These are phyloP conservation scores for Cyanoramphus novaezelandiae DNA, from an alignment of 2,113 vertebrate genomes.

Conservation along the genomic window DNA sequence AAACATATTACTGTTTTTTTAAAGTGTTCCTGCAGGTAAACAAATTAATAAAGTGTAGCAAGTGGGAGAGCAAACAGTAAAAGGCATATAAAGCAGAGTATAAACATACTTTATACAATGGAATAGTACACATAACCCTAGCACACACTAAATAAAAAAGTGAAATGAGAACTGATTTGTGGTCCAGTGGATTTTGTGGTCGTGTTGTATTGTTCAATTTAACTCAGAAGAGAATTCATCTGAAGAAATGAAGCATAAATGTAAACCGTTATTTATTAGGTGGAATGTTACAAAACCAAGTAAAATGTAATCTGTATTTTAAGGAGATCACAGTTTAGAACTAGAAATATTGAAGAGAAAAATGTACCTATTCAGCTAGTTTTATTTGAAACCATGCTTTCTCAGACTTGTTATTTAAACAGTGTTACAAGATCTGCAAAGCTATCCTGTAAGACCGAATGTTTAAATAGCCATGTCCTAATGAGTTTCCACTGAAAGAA, in stretches of 20 bases:
- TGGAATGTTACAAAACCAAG: not conserved
- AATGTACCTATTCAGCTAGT: not conserved
- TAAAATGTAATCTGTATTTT: not conserved
- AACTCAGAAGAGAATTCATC: not conserved
- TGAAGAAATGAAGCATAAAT: not conserved
- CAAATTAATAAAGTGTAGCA: not conserved
- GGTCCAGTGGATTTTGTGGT: not conserved
- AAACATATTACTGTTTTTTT: not conserved
- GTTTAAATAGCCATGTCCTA: not conserved
- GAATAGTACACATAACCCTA: not conserved
- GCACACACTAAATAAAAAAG: not conserved
- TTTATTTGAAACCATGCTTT: not conserved
- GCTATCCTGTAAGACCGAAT: not conserved
- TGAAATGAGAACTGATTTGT: not conserved
- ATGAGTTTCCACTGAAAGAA: not conserved
- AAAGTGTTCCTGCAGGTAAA: not conserved
- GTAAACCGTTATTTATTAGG: not conserved
- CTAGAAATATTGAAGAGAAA: not conserved
- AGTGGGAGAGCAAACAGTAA: not conserved
- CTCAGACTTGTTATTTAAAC: not conserved
- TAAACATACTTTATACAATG: not conserved
- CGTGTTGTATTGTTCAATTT: not conserved
- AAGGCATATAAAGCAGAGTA: not conserved
- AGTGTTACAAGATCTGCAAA: not conserved
- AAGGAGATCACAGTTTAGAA: not conserved